Percentiles rank a stretch among this genome's conserved stretches.
Conservation (phyloP, 1,140 invertebrate genomes). For the Ladona fulva region DNA sequence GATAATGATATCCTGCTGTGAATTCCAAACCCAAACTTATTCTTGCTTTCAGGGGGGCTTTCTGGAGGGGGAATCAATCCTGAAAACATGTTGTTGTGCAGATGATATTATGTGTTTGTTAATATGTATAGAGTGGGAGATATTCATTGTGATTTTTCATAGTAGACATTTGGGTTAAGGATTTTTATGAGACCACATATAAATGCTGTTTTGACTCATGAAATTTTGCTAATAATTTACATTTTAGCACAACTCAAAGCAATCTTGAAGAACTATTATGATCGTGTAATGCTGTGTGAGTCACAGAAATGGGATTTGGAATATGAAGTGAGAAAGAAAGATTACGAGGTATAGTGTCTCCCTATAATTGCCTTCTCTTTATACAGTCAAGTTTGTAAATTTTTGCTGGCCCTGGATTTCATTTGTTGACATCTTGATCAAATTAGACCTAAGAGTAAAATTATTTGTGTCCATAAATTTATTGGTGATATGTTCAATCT, state of each 20-base stretch:
- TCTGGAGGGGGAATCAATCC: not conserved
- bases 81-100: not conserved
- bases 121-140: not conserved
- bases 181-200: not conserved
- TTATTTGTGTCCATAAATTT: too few species aligned
- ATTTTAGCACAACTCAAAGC: constrained; percentile 70
- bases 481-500: too few species aligned
- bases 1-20: too few species aligned
- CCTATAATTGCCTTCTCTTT: constrained; percentile 18
- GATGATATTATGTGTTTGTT: not conserved
- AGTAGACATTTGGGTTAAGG: not conserved
- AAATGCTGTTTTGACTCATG: not conserved
- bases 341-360: constrained; percentile 76
- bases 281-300: constrained; percentile 91
- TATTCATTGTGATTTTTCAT: not conserved
- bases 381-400: constrained; percentile 18
- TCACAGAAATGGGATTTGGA: constrained; percentile 99
- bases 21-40: not conserved
- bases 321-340: constrained; percentile 95
- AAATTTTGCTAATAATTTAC: constrained; percentile 12
- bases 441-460: too few species aligned
- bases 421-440: not conserved
- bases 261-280: constrained; percentile 91
- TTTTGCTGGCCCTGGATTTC: constrained; percentile 14
- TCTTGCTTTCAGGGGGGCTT: constrained; percentile 10